Evolutionary conservation across 2,888 invertebrate species (phyloP).

Genomic region (Arctia plantaginis): DNA sequence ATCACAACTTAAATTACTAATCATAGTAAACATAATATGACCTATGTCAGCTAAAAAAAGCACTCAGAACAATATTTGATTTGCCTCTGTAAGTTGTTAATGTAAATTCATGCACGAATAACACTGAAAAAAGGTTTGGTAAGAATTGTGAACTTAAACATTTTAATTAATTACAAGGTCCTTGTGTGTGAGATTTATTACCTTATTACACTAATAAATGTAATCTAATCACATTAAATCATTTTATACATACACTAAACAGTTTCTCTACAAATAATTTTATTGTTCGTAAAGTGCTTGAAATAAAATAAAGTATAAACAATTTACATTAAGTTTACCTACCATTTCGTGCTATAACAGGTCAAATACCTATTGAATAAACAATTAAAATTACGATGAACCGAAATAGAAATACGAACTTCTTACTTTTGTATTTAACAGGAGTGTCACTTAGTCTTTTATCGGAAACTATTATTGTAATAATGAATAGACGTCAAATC

Average conservation of each 20-base stretch:
- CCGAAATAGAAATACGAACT: neutral
- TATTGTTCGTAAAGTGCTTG: neutral
- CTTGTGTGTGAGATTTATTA: neutral
- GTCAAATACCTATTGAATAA: neutral
- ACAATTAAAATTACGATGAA: neutral
- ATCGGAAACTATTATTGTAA: neutral
- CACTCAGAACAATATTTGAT: neutral
- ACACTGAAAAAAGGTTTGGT: neutral
- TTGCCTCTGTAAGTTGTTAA: neutral
- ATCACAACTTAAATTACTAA: neutral
- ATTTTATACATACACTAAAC: neutral
- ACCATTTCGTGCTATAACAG: neutral
- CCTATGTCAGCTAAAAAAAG: neutral
- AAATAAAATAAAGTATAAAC: neutral
- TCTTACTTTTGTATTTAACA: neutral
- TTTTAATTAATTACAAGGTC: constrained; percentile 5
- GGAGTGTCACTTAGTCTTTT: neutral
- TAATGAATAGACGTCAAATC: neutral
- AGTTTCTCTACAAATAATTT: neutral
- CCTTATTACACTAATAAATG: neutral
- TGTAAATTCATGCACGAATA: neutral
- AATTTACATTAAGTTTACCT: neutral
- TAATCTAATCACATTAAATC: constrained; percentile 7
- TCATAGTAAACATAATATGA: neutral
- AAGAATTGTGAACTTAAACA: neutral